Base-by-base conservation (phyloP, 2,113 vertebrate genomes). In the Pelmatolapia mariae region DNA sequence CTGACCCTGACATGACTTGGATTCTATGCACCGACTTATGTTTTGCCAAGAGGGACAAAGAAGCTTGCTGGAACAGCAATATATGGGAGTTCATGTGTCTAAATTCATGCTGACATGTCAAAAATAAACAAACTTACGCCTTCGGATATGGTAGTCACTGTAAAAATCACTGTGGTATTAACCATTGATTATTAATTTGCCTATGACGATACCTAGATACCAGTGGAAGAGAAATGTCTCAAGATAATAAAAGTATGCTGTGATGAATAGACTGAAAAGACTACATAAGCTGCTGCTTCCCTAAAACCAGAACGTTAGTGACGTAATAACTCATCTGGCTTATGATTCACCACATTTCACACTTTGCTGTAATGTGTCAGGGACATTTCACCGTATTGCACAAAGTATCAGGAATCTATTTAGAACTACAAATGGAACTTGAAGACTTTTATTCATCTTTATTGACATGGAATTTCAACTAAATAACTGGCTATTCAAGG, bases 1-100 rank as follows among this genome's bases (percentile, higher is more conserved):
- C 43, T 80, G 82, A 87, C 89, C 90, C 78, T 29, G 79, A 90
- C 82, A 83, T 66, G 82, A 78, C 82, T 88, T 86, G 6, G n/a
- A 73, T 76, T 87, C 18, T 43, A 81, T 79, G 73, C 38, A 4
- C 16, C 11, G 82, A 53, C 82, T 89, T 43, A 19, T 31, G 53
- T 59, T 78, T 19, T 22, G 73, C 83, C 63, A 22, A 4, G 45
- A 45, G 24, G 76, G 45, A 52, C 24, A 31, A 61, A 83, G 31
- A 86, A 15, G 38, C n/a, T 59, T 7, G 24, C 53, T 81, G 40
- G 87, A 85, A 22, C n/a, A 71, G 76, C 22, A 61, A 71, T 43
- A 79, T 38, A 5, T 15, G 6, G 45, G 12, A 38, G 18, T 80
- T 26, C 38, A 73, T 26, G 13, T 73, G 4, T 45, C 38, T 73